phyloP scores from a whole-genome alignment of 2,888 invertebrate genomes.

The Dorcus parallelipipedus region DNA sequence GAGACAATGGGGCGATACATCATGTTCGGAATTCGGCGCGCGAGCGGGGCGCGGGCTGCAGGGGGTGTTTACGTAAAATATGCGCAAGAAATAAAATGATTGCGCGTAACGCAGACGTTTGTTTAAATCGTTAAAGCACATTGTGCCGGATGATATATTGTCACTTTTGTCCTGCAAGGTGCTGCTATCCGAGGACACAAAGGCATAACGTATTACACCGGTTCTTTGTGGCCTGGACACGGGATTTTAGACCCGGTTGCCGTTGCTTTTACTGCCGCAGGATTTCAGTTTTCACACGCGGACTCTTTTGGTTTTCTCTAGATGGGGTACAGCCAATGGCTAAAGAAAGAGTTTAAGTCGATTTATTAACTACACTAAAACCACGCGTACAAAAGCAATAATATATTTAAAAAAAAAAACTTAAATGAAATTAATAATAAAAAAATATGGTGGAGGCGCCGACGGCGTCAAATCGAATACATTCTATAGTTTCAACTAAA shows the following conservation, averaged over 20 bases:
- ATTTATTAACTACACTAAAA: too few species aligned
- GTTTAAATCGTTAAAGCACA: constrained; percentile 49
- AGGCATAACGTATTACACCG: constrained; percentile 46
- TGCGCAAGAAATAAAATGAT: constrained; percentile 35
- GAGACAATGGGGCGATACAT: constrained; percentile 25
- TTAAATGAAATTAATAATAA: too few species aligned
- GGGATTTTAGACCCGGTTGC: constrained; percentile 33
- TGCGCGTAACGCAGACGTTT: constrained; percentile 46
- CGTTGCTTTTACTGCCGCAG: constrained; percentile 9
- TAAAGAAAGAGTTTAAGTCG: too few species aligned
- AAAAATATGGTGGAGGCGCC: too few species aligned
- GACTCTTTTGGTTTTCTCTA: too few species aligned
- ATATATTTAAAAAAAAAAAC: too few species aligned
- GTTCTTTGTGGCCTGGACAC: constrained; percentile 43
- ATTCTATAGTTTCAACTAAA: too few species aligned
- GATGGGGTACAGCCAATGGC: too few species aligned
- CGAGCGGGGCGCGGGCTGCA: constrained; percentile 15
- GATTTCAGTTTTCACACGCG: constrained; percentile 16
- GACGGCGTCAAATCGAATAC: too few species aligned
- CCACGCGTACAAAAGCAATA: too few species aligned
- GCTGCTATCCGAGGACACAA: constrained; percentile 45
- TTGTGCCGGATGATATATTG: constrained; percentile 48
- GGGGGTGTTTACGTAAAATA: constrained; percentile 30
- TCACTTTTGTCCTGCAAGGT: constrained; percentile 47
- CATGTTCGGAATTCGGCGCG: constrained; percentile 26